Evolutionary conservation across 2,113 vertebrate genomes (phyloP).

Genomic region (Calidris pugnax): DNA sequence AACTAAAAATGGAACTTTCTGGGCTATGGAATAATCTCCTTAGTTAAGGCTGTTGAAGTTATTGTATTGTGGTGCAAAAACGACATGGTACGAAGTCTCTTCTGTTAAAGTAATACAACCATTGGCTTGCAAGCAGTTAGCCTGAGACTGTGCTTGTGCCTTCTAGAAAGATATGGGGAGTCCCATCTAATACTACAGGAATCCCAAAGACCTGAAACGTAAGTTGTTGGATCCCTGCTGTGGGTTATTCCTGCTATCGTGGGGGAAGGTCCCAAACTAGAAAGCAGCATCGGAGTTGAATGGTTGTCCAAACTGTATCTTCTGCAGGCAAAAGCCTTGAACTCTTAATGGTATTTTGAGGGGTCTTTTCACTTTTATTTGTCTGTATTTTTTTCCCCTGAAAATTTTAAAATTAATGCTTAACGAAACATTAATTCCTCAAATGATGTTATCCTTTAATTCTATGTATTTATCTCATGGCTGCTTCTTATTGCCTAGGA

Average conservation of each 20-base stretch:
- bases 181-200: background rate
- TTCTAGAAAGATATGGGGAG: background rate
- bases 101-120: background rate
- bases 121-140: background rate
- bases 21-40: background rate
- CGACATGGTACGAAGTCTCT: background rate
- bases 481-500: background rate
- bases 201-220: background rate
- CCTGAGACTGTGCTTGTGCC: background rate
- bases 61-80: background rate
- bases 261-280: background rate
- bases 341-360: background rate
- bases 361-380: background rate
- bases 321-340: background rate
- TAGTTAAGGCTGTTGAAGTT: background rate
- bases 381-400: rapidly evolving
- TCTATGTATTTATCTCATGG: background rate
- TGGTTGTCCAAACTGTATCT: background rate
- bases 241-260: background rate
- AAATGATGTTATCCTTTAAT: background rate
- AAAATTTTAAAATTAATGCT: background rate
- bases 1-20: background rate
- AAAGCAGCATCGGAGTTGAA: rapidly evolving
- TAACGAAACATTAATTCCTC: background rate
- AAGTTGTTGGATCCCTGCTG: background rate